These are phyloP conservation scores for Podotricha telesiphe DNA, from an alignment of 2,888 invertebrate genomes.

Conservation along the genomic window DNA sequence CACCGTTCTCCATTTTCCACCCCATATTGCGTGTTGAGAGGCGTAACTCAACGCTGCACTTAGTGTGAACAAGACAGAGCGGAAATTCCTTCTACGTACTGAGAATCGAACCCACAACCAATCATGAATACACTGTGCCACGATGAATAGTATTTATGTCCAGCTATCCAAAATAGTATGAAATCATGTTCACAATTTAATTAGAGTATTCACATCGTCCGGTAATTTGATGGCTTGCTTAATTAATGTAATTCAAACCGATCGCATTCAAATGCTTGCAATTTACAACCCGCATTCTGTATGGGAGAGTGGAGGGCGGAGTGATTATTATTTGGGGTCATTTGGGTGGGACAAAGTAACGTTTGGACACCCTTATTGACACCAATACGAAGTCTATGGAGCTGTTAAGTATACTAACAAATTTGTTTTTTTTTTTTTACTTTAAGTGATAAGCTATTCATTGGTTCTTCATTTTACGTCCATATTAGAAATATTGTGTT, in stretches of 20 bases:
- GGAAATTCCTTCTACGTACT: too few relatives aligned
- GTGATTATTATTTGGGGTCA: constrained; percentile 80
- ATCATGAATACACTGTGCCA: too few relatives aligned
- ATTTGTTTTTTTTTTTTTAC: background rate
- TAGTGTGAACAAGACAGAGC: too few relatives aligned
- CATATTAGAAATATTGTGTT: too few relatives aligned
- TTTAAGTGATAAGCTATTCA: too few relatives aligned
- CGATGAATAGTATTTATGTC: too few relatives aligned
- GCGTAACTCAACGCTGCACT: too few relatives aligned
- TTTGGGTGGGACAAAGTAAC: constrained; percentile 67
- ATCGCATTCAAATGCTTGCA: constrained; percentile 71
- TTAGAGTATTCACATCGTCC: constrained; percentile 56
- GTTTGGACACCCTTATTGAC: constrained; percentile 64
- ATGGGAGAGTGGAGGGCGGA: constrained; percentile 70
- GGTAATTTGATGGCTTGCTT: constrained; percentile 60
- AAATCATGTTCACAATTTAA: constrained; percentile 43
- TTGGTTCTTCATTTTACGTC: too few relatives aligned
- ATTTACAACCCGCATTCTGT: constrained; percentile 79
- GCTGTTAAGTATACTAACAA: constrained; percentile 37
- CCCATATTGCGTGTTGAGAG: too few relatives aligned
- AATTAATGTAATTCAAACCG: constrained; percentile 77
- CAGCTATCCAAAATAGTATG: background rate
- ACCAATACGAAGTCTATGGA: constrained; percentile 51
- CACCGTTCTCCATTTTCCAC: too few relatives aligned
- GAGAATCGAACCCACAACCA: too few relatives aligned